phyloP scores from a whole-genome alignment of 2,888 invertebrate species.

The Callyntrura sp. region DNA sequence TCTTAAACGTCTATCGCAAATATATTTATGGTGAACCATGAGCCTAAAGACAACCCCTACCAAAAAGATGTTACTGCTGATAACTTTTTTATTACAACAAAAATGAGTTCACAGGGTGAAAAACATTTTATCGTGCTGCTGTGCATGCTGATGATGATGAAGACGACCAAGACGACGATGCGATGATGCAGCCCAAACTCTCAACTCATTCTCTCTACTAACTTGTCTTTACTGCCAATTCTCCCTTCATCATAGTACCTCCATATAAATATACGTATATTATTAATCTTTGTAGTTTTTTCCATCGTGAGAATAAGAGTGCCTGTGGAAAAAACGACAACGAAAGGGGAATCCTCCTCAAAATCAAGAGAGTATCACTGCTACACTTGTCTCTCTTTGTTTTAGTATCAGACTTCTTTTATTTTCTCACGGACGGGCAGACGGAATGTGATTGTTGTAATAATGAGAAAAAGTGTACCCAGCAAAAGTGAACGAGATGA shows the following conservation, averaged over 20 bases:
- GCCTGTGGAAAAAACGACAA: not conserved
- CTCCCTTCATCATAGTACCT: too few relatives aligned
- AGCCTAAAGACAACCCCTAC: not conserved
- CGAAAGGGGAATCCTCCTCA: not conserved
- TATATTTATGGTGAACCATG: slow-evolving; percentile 2
- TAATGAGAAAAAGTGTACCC: not conserved
- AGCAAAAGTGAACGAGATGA: not conserved
- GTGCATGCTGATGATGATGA: not conserved
- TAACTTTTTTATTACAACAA: slow-evolving; percentile 36
- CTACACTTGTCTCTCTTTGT: not conserved
- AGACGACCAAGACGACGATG: too few relatives aligned
- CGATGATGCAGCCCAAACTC: too few relatives aligned
- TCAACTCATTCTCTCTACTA: too few relatives aligned
- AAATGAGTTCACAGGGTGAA: slow-evolving; percentile 33
- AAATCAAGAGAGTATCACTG: too few relatives aligned
- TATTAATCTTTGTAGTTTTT: not conserved
- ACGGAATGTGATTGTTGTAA: slow-evolving; percentile 42
- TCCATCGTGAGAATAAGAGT: not conserved
- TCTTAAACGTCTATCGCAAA: not conserved
- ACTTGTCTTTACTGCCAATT: not conserved
- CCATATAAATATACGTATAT: not conserved
- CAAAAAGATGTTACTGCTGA: not conserved
- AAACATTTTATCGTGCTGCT: not conserved
- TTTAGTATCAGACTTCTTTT: not conserved
- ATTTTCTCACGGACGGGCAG: slow-evolving; percentile 50